phyloP scores from a whole-genome alignment of 2,888 invertebrate species.

The Watsonalla binaria region DNA sequence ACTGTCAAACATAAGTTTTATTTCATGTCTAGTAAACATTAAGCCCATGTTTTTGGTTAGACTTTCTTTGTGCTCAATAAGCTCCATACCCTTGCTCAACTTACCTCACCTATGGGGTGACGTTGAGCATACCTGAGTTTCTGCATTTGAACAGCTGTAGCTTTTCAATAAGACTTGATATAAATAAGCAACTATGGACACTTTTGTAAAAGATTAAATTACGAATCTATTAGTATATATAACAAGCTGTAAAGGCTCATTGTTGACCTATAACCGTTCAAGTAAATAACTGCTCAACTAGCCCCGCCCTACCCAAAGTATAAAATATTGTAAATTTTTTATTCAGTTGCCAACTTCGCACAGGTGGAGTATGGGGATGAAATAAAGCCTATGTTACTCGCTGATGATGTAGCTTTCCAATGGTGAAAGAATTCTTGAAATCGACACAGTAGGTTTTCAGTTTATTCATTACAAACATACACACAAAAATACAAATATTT shows the following conservation, averaged over 20 bases:
- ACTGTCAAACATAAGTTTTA: no score
- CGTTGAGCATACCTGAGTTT: slow-evolving; percentile 21
- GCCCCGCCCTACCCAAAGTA: neutral
- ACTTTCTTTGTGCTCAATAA: slow-evolving; percentile 18
- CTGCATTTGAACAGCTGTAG: slow-evolving; percentile 20
- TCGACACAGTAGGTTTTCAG: no score
- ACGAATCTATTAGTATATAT: neutral
- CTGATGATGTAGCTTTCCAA: no score
- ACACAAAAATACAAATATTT: no score
- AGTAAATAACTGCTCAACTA: neutral
- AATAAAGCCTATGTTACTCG: no score
- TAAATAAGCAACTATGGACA: neutral
- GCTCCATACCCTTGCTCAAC: slow-evolving; percentile 25
- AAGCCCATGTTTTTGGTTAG: neutral
- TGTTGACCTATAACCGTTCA: neutral
- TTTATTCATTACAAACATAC: no score
- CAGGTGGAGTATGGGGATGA: no score
- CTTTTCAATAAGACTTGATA: slow-evolving; percentile 12
- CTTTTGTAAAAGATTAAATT: neutral
- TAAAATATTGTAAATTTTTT: no score
- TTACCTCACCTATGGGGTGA: slow-evolving; percentile 27
- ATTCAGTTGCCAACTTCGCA: no score
- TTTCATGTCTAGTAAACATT: no score
- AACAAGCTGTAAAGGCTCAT: neutral
- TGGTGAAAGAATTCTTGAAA: no score